Conservation (phyloP, 2,888 invertebrate species). For the Chaetoderma sp. region DNA sequence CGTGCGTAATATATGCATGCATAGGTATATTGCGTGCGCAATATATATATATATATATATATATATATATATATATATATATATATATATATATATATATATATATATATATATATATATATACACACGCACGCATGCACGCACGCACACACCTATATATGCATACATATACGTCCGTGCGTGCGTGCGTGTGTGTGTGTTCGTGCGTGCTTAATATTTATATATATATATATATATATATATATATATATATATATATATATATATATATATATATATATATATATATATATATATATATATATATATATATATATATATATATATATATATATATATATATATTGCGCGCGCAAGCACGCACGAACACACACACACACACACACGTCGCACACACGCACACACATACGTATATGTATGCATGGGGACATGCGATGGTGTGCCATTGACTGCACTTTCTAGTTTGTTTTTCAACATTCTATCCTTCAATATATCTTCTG, state of each 20-base stretch:
- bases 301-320: constrained; percentile 3
- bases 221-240: constrained; percentile 5
- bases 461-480: background rate
- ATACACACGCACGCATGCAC: background rate
- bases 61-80: too few relatives aligned
- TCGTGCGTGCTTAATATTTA: background rate
- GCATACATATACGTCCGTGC: background rate
- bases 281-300: constrained; percentile 4
- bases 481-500: background rate
- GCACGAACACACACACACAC: too few relatives aligned
- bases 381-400: too few relatives aligned
- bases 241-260: constrained; percentile 9
- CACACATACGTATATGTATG: background rate
- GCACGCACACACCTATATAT: background rate
- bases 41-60: too few relatives aligned
- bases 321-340: too few relatives aligned
- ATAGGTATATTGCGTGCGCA: too few relatives aligned
- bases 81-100: constrained; percentile 1
- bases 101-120: constrained; percentile 5
- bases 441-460: too few relatives aligned
- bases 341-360: too few relatives aligned
- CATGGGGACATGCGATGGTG: too few relatives aligned
- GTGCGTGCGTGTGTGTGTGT: background rate
- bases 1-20: background rate
- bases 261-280: constrained; percentile 6